Evolutionary conservation across 2,797 vertebrate genomes (phyloP).

Genomic region (Zenarchopterus dispar): DNA sequence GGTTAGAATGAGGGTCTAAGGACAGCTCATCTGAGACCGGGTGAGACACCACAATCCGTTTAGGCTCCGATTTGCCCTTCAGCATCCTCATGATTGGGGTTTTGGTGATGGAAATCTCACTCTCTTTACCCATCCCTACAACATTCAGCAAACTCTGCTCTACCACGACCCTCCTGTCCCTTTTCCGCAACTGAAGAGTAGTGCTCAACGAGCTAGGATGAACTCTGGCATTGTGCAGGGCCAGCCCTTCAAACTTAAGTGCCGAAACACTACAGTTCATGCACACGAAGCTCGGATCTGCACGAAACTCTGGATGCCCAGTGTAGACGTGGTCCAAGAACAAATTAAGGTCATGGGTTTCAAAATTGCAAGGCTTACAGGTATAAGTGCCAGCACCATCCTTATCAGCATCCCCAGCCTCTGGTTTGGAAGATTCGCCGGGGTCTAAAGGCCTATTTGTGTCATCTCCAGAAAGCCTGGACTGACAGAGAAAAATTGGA

Average conservation of each 20-base stretch:
- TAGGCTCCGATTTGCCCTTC: constrained; percentile 92
- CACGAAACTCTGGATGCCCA: constrained; percentile 90
- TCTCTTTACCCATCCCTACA: constrained; percentile 77
- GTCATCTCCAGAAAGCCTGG: constrained; percentile 56
- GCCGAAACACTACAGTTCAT: constrained; percentile 87
- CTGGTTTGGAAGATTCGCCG: constrained; percentile 62
- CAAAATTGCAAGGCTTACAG: constrained; percentile 92
- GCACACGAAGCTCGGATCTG: constrained; percentile 90
- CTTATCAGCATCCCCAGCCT: constrained; percentile 55
- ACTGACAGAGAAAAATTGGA: constrained; percentile 55
- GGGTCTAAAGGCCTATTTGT: constrained; percentile 55
- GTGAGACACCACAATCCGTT: constrained; percentile 90
- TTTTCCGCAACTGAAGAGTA: constrained; percentile 86
- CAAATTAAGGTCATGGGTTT: constrained; percentile 88
- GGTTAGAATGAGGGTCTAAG: constrained; percentile 33
- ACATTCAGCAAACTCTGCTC: constrained; percentile 85
- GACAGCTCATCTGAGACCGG: constrained; percentile 76
- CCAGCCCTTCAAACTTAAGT: constrained; percentile 91
- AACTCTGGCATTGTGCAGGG: constrained; percentile 88
- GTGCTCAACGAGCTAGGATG: constrained; percentile 84
- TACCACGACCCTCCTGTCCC: constrained; percentile 83
- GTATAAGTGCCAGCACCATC: constrained; percentile 82
- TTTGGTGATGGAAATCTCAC: constrained; percentile 95
- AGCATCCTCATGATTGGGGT: constrained; percentile 98
- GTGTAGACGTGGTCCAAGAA: constrained; percentile 94